A percentile compares a stretch with the other conserved stretches of the same genome.
These are phyloP conservation scores for Phaedon cochleariae DNA, from an alignment of 2,888 invertebrate species.

Conservation along the genomic window DNA sequence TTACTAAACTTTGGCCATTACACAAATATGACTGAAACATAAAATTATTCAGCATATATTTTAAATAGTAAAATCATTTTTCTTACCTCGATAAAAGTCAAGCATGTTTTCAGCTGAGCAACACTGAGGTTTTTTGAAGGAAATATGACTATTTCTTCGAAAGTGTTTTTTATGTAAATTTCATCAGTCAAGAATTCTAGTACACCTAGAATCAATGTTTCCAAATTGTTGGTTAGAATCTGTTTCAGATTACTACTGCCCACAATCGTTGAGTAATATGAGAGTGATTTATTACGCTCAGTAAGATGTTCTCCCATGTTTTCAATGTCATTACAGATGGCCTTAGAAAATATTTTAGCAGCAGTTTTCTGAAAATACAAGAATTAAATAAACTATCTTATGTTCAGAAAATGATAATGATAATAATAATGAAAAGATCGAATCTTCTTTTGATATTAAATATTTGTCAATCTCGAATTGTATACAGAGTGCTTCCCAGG, in stretches of 20 bases:
- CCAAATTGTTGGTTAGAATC: constrained; percentile 42
- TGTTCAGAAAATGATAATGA: constrained; percentile 10
- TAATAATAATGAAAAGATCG: no score
- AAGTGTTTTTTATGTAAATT: constrained; percentile 36
- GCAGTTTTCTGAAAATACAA: constrained; percentile 46
- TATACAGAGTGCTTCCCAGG: no score
- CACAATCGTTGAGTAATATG: constrained; percentile 53
- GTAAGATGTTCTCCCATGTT: constrained; percentile 49
- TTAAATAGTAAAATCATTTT: background rate
- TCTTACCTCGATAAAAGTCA: constrained; percentile 46
- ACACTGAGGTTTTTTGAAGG: constrained; percentile 53
- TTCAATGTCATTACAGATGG: constrained; percentile 48
- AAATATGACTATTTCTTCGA: constrained; percentile 49
- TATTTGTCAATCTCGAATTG: no score
- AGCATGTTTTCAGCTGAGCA: constrained; percentile 53
- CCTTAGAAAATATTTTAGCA: constrained; percentile 44
- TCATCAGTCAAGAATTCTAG: constrained; percentile 57
- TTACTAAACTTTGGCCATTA: constrained; percentile 34
- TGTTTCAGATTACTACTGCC: constrained; percentile 38
- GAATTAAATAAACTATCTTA: constrained; percentile 15
- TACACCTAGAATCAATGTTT: constrained; percentile 53
- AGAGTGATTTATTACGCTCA: constrained; percentile 45
- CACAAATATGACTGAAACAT: constrained; percentile 49
- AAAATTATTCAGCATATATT: background rate
- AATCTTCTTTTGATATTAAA: no score